Evolutionary conservation across 2,113 vertebrate species (phyloP).

Genomic region (Aepyceros melampus): DNA sequence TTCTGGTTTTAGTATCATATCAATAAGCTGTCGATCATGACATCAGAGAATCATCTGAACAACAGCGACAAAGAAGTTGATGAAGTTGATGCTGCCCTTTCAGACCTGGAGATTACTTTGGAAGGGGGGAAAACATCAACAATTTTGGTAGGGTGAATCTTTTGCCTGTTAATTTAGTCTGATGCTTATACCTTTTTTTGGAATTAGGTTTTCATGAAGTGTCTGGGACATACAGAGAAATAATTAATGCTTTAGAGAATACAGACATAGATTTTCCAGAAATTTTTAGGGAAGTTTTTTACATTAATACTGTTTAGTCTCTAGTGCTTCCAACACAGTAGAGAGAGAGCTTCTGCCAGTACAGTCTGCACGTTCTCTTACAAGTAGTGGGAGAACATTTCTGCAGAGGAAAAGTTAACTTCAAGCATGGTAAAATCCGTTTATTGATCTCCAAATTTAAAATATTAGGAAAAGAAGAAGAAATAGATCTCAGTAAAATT

Average conservation of each 20-base stretch:
- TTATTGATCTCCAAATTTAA: neutral
- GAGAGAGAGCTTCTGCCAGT: neutral
- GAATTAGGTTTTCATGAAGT: neutral
- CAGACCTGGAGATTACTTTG: constrained; percentile 97
- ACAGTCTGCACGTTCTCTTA: neutral
- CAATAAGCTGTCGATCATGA: constrained; percentile 99
- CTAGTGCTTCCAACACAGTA: neutral
- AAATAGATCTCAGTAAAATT: neutral
- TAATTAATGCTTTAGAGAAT: neutral
- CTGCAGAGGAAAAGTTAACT: neutral
- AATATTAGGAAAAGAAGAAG: neutral
- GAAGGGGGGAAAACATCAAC: constrained; percentile 98
- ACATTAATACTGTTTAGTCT: neutral
- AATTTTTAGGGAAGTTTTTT: neutral
- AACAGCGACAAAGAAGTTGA: constrained; percentile 99
- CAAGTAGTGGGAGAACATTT: neutral
- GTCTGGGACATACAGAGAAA: neutral
- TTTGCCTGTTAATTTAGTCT: neutral
- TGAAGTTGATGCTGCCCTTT: constrained; percentile 97
- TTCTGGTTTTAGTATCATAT: constrained; percentile 93
- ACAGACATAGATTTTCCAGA: neutral
- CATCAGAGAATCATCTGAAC: constrained; percentile 98
- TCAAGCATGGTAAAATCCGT: neutral
- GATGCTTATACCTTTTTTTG: neutral
- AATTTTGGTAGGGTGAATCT: constrained; percentile 85